Conservation (phyloP, 2,113 vertebrate genomes). For the Periophthalmodon schlosseri region DNA sequence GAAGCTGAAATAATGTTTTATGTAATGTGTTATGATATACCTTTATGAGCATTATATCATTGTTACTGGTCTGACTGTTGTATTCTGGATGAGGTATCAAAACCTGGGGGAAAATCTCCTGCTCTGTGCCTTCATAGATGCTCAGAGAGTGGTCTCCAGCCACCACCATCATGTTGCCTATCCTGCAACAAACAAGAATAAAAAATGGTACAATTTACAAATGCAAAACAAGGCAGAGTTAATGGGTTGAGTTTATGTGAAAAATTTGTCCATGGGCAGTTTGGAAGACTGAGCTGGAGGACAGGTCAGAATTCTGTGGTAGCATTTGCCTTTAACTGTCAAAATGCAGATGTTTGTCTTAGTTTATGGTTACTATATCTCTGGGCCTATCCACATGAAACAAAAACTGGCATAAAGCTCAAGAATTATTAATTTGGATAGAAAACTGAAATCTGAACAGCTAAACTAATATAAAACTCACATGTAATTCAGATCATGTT, state of each 20-base stretch:
- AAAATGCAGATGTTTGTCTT: not conserved
- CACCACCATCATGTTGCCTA: slow-evolving; percentile 72
- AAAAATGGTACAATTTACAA: not conserved
- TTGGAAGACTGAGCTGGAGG: not conserved
- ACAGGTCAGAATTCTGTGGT: too few species aligned
- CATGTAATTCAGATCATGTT: too few species aligned
- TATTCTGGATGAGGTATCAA: slow-evolving; percentile 79
- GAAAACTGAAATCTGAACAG: not conserved
- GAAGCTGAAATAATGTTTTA: too few species aligned
- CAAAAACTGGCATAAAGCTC: not conserved
- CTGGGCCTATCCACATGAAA: not conserved
- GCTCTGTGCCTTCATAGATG: slow-evolving; percentile 81
- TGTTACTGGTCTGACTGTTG: slow-evolving; percentile 67
- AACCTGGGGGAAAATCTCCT: slow-evolving; percentile 69
- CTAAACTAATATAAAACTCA: not conserved
- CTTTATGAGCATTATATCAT: slow-evolving; percentile 85
- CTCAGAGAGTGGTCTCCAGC: slow-evolving; percentile 79
- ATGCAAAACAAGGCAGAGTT: not conserved
- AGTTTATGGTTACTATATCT: not conserved
- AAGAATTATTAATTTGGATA: not conserved
- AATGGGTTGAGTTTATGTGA: not conserved
- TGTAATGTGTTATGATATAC: slow-evolving; percentile 48
- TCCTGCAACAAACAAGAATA: slow-evolving; percentile 46
- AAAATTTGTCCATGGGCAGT: not conserved
- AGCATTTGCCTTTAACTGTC: too few species aligned